Evolutionary conservation across 2,797 vertebrate genomes (phyloP), one percentile per base, ranked within the genome.

Genomic region (Phataginus tricuspis): DNA sequence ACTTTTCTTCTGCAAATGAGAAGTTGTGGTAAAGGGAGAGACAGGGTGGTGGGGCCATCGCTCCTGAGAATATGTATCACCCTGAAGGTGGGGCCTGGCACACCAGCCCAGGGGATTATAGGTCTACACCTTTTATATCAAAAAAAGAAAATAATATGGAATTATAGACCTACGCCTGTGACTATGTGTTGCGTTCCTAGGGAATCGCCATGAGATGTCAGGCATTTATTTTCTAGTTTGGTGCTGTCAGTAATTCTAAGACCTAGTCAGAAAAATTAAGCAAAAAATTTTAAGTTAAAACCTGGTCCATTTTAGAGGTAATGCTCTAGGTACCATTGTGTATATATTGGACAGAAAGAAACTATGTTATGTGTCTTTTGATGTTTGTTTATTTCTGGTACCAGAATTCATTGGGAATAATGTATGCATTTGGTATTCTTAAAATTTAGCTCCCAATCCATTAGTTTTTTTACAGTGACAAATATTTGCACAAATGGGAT

Each of bases 391-490:
- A 66, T 90, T 83, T 49, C 31, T 82, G 31, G 0, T 11, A 29
- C 42, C 59, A 69, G 25, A 69, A 86, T 91, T 94, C 12, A 49
- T 19, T 39, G 42, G 15, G 1, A 83, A 55, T 80, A 71, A 85
- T 61, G 68, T 8, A 88, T 59, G 27, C 2, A 74, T 8, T 55
- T 25, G 82, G 9, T 42, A 7, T 49, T 80, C 19, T 82, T 57
- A 84, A 95, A 91, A 74, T 90, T 55, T 59, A 95, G 27, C 15
- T 89, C 71, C 80, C 29, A 59, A 49, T 1, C 2, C 11, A 51
- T 63, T 82, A 57, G 49, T 57, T 64, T 80, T 45, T 93, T 72
- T 86, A 14, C 4, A 91, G 9, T 23, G 16, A 61, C 78, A 57
- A 51, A 34, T 57, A 79, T 34, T 82, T 93, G 0, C 19, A 57